These are phyloP conservation scores for Epinotia demarniana DNA, from an alignment of 2,888 invertebrate species.

Conservation along the genomic window DNA sequence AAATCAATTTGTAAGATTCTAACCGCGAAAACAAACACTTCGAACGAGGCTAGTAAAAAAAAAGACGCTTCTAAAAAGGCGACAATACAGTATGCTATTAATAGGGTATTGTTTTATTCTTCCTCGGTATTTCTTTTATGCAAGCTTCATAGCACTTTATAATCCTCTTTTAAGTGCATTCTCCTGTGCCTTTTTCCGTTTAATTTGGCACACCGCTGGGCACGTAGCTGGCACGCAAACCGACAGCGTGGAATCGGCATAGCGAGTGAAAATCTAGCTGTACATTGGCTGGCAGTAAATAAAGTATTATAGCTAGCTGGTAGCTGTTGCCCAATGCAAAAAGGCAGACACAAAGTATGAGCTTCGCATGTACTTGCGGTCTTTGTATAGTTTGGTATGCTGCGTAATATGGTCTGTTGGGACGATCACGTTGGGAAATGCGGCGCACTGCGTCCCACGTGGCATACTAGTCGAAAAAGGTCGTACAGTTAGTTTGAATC, in stretches of 20 bases:
- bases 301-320: conserved; percentile 22
- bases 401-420: conserved; percentile 36
- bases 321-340: conserved; percentile 10
- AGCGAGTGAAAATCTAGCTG: conserved; percentile 21
- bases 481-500: conserved; percentile 8
- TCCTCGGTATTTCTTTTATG: conserved; percentile 6
- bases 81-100: not conserved
- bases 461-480: conserved; percentile 2
- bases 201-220: conserved; percentile 40
- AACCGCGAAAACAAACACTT: not conserved
- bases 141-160: conserved; percentile 30
- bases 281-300: conserved; percentile 22
- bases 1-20: not conserved
- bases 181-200: conserved; percentile 29
- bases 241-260: conserved; percentile 32
- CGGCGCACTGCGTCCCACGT: conserved; percentile 35
- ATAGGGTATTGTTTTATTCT: not conserved
- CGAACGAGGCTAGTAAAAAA: not conserved
- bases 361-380: conserved; percentile 1
- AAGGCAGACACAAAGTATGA: conserved; percentile 1
- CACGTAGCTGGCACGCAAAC: conserved; percentile 33
- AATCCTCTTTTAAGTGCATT: conserved; percentile 33
- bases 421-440: conserved; percentile 41
- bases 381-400: conserved; percentile 7
- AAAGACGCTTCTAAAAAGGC: not conserved